Conservation (phyloP, 1,140 invertebrate species). For the Nephotettix cincticeps region DNA sequence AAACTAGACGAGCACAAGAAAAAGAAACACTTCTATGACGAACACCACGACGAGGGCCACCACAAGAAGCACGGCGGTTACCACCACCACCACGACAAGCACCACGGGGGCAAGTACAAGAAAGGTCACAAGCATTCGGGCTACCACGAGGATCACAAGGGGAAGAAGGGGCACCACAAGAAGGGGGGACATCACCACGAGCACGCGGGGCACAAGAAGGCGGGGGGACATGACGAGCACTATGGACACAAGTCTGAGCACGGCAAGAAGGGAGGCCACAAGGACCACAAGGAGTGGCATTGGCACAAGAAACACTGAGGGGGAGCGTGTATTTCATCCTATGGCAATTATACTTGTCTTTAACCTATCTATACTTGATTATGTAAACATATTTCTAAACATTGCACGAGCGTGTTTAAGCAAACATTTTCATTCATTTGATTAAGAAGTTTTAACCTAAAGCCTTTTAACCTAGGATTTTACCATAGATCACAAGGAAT, state of each 20-base stretch:
- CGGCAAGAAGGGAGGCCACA: constrained; percentile 65
- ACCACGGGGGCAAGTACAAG: constrained; percentile 73
- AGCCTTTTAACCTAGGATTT: too few species aligned
- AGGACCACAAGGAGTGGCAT: constrained; percentile 66
- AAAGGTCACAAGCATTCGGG: constrained; percentile 68
- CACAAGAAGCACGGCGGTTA: constrained; percentile 60
- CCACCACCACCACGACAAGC: constrained; percentile 59
- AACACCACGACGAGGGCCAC: constrained; percentile 61
- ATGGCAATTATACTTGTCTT: too few species aligned
- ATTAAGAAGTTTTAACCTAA: too few species aligned
- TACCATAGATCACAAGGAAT: too few species aligned
- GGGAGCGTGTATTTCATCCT: too few species aligned
- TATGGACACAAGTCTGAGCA: constrained; percentile 63
- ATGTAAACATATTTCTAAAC: too few species aligned
- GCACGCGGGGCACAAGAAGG: constrained; percentile 65
- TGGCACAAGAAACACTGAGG: constrained; percentile 43
- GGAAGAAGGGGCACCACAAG: constrained; percentile 60
- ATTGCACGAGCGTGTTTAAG: too few species aligned
- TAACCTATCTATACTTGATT: too few species aligned
- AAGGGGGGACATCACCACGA: constrained; percentile 60
- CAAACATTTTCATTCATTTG: too few species aligned
- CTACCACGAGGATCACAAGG: constrained; percentile 60
- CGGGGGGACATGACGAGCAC: constrained; percentile 64
- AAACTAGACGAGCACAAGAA: constrained; percentile 72
- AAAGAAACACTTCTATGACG: constrained; percentile 66